phyloP scores from a whole-genome alignment of 2,113 vertebrate genomes.

The Gobius niger region DNA sequence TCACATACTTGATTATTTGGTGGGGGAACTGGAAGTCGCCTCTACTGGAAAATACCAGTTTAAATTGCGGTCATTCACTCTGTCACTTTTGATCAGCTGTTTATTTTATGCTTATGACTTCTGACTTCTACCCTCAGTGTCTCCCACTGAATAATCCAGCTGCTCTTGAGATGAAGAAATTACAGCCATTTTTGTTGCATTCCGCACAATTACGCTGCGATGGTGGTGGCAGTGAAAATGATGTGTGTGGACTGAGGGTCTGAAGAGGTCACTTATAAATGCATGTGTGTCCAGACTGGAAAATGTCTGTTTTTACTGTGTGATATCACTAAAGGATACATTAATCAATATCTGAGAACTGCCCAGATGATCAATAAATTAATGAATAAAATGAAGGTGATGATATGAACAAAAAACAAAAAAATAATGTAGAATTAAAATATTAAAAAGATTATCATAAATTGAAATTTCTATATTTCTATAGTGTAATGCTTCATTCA shows the following conservation, averaged over 20 bases:
- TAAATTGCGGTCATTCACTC: conserved; percentile 22
- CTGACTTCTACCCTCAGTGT: conserved; percentile 29
- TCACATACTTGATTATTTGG: background rate
- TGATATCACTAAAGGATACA: too few relatives aligned
- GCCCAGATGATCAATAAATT: too few relatives aligned
- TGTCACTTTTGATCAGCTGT: conserved; percentile 28
- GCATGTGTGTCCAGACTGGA: conserved; percentile 8
- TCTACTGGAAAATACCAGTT: conserved; percentile 19
- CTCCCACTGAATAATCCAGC: conserved; percentile 33
- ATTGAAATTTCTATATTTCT: too few relatives aligned
- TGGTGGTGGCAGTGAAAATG: conserved; percentile 54
- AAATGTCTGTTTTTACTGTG: background rate
- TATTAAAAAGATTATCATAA: too few relatives aligned
- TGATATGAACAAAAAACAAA: too few relatives aligned
- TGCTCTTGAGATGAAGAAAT: conserved; percentile 28
- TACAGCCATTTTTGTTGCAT: conserved; percentile 32
- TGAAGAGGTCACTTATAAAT: conserved; percentile 37
- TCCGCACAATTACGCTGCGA: conserved; percentile 52
- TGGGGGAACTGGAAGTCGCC: conserved; percentile 8
- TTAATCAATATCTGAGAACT: too few relatives aligned
- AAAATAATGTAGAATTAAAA: too few relatives aligned
- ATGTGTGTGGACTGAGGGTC: conserved; percentile 45
- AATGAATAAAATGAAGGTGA: too few relatives aligned
- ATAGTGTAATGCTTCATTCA: too few relatives aligned
- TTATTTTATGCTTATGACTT: conserved; percentile 18